Base-by-base conservation (phyloP, 2,797 vertebrate genomes). In the Echiichthys vipera region DNA sequence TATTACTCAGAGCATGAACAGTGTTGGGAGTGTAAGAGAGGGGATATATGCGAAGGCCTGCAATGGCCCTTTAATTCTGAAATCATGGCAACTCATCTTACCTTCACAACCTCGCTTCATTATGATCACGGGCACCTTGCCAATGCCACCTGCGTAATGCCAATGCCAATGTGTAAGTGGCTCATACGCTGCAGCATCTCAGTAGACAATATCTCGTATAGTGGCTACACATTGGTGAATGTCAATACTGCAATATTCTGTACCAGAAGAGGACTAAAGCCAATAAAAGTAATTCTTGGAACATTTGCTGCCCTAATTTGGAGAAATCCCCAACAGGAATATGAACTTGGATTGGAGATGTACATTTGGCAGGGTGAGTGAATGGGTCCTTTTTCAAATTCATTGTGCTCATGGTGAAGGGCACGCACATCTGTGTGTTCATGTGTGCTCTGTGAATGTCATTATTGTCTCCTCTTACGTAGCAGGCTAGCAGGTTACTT, bases 401-500 rank as follows among this genome's bases (percentile, higher is more conserved):
- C 78, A 84, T 68, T 89, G 88, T 84, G 78, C 77, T 58, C 46
- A 32, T 24, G 12, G 50, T 57, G 68, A 82, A 84, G 67, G 76
- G 66, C 45, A 27, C 7, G n/a, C 40, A 55, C 40, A 37, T 68
- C 36, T 57, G 65, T 62, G 74, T 70, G 80, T 70, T 59, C 53
- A 46, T 40, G 61, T 71, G 84, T 54, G 47, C 47, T 30, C 42
- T 34, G 18, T 80, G 78, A 80, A 79, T 84, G 78, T 77, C 55
- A 65, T 78, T 63, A 80, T 80, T 82, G 76, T 81, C 75, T 82
- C 71, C 50, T 57, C 45, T 53, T n/a, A 25, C 40, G 58, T 37
- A 83, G 76, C 80, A 83, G 76, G 65, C n/a, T n/a, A n/a, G n/a
- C 75, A 86, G 84, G 83, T 81, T 76, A 85, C 72, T 79, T 81